Base-by-base conservation (phyloP, 1,140 invertebrate species). In the Orchestia grillus region DNA sequence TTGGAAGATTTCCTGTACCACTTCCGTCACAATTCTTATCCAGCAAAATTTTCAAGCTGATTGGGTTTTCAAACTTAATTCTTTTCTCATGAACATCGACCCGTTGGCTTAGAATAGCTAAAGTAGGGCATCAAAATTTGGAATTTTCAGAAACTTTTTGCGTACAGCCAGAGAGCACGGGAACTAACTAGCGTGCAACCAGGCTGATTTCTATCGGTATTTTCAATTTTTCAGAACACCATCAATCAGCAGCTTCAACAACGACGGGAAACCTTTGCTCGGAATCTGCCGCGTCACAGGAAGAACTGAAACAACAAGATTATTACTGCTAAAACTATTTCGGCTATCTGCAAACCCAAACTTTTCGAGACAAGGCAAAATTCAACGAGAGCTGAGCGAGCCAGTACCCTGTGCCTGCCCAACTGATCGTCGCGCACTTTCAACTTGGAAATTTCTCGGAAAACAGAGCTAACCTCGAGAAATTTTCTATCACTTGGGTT, bases 1-100 rank as follows among this genome's bases (percentile, higher is more conserved):
- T 97, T 97, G 96, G 96, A 96, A 90, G 96, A 96, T 96, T 95
- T 96, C 96, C 62, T 43, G 96, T 92, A 95, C 96, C 95, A 57
- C 95, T 92, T 96, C 87, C 90, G 77, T 77, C 95, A 96, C 96
- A 96, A 96, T 91, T 96, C 88, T 95, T 87, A 42, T 53, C 95
- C 96, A 96, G 95, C 77, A 96, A 91, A 96, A 87, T 91, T 77
- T 87, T 92, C 92, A 57, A 90, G 92, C 94, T 88, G 87, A 87
- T 92, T 94, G 92, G 87, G 62, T 87, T 94, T 47, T 94, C 43
- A 94, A 95, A 88, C 87, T 45, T 94, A 92, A 57, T 91, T 44
- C 95, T 91, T 62, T 95, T 53, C 77, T 91, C 77, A 95, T 87
- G 77, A 96, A 95, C 90, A 95, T 77, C 90, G 95, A 57, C 44